A percentile compares a stretch with the other conserved stretches of the same genome.
These are phyloP conservation scores for Drosophila nannoptera DNA, from an alignment of 1,140 invertebrate genomes.

Conservation along the genomic window DNA sequence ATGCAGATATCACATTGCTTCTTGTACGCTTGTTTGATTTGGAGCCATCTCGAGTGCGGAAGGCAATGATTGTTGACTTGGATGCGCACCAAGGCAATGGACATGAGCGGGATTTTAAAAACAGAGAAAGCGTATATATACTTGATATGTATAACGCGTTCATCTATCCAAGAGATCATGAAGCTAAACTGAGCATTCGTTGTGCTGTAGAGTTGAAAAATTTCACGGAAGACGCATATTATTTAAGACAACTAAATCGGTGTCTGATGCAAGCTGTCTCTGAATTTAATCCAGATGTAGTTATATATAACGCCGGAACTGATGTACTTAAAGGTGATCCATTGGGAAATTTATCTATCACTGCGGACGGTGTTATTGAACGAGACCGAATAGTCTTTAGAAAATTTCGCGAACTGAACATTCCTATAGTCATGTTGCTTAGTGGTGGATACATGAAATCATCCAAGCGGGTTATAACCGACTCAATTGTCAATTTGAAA, in stretches of 20 bases:
- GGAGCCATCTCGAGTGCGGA: slow-evolving; percentile 81
- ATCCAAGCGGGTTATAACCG: slow-evolving; percentile 89
- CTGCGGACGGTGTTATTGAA: slow-evolving; percentile 87
- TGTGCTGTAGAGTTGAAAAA: slow-evolving; percentile 85
- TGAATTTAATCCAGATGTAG: slow-evolving; percentile 88
- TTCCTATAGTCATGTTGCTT: slow-evolving; percentile 93
- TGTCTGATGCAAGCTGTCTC: slow-evolving; percentile 84
- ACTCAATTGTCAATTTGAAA: slow-evolving; percentile 88
- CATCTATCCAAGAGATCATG: slow-evolving; percentile 89
- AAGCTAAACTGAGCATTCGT: slow-evolving; percentile 87
- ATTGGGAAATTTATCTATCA: slow-evolving; percentile 85
- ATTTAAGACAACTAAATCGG: slow-evolving; percentile 84
- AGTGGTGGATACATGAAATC: slow-evolving; percentile 90
- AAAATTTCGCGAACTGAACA: slow-evolving; percentile 82
- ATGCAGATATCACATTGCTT: slow-evolving; percentile 91
- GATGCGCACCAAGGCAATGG: slow-evolving; percentile 96
- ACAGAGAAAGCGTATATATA: slow-evolving; percentile 88
- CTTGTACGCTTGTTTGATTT: slow-evolving; percentile 84
- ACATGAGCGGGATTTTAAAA: slow-evolving; percentile 89
- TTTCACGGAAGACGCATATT: slow-evolving; percentile 85
- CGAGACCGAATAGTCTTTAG: slow-evolving; percentile 91
- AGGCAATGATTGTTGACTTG: slow-evolving; percentile 92
- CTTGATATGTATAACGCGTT: slow-evolving; percentile 91
- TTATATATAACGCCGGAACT: slow-evolving; percentile 94
- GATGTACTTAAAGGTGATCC: slow-evolving; percentile 89